Evolutionary conservation across 2,797 vertebrate species (phyloP).

Genomic region (Pseudochirops cupreus): DNA sequence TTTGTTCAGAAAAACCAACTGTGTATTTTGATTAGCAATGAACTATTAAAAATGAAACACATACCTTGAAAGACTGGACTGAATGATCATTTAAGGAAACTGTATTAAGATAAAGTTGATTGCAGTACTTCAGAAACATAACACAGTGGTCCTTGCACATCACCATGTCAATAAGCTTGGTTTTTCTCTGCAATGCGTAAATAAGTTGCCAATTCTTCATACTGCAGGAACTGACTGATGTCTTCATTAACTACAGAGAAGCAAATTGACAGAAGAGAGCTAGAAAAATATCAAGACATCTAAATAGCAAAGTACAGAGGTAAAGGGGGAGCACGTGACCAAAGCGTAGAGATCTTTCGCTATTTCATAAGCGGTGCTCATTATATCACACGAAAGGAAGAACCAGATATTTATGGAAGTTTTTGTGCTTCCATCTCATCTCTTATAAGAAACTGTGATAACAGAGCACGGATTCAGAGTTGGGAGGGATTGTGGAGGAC

Average conservation of each 20-base stretch:
- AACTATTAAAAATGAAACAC: slow-evolving; percentile 74
- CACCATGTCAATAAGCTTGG: slow-evolving; percentile 93
- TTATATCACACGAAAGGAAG: neutral
- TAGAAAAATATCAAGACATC: neutral
- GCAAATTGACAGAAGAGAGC: slow-evolving; percentile 48
- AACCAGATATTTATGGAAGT: neutral
- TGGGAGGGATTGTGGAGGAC: neutral
- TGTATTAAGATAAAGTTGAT: slow-evolving; percentile 87
- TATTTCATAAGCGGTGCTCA: neutral
- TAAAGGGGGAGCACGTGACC: neutral
- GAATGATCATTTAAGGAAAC: slow-evolving; percentile 87
- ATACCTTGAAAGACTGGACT: slow-evolving; percentile 89
- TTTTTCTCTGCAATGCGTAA: slow-evolving; percentile 86
- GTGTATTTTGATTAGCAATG: slow-evolving; percentile 14
- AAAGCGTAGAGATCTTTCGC: neutral
- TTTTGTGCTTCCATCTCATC: neutral
- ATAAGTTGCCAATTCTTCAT: slow-evolving; percentile 90
- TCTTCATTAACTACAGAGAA: slow-evolving; percentile 89
- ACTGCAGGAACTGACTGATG: slow-evolving; percentile 85
- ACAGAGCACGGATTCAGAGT: neutral
- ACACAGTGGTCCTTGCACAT: slow-evolving; percentile 92
- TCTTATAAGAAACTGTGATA: neutral
- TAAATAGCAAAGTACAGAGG: slow-evolving; percentile 3
- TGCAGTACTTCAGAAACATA: slow-evolving; percentile 86
- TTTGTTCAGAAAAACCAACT: slow-evolving; percentile 14